A percentile compares a stretch with the other conserved stretches of the same genome.
These are phyloP conservation scores for Coelopa frigida DNA, from an alignment of 1,140 invertebrate species.

Conservation along the genomic window DNA sequence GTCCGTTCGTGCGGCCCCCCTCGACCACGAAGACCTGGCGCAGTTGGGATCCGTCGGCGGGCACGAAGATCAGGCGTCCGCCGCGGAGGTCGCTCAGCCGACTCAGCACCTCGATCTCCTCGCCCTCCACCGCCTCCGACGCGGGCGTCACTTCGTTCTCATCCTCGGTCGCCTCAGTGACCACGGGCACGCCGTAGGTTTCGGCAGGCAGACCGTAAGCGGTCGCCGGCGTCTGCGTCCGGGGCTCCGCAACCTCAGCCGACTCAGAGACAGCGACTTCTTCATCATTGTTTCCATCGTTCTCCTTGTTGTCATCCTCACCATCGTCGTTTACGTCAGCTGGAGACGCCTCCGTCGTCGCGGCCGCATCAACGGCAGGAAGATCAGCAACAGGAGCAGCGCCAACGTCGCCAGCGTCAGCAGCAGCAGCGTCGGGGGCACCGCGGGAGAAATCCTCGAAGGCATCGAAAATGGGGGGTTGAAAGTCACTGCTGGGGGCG, in stretches of 20 bases:
- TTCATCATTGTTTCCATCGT: background rate
- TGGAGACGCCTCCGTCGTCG: constrained; percentile 1
- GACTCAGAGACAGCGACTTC: background rate
- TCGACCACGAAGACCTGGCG: constrained; percentile 7
- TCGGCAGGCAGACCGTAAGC: constrained; percentile 6
- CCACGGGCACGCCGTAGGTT: constrained; percentile 9
- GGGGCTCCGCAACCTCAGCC: constrained; percentile 1
- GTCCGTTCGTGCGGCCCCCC: too few species aligned
- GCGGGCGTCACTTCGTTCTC: background rate
- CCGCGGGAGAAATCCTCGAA: constrained; percentile 29
- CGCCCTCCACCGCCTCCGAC: background rate
- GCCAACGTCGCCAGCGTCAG: constrained; percentile 15
- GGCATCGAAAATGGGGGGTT: constrained; percentile 32
- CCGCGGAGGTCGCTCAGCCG: constrained; percentile 1
- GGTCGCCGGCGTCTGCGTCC: background rate
- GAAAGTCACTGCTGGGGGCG: constrained; percentile 32
- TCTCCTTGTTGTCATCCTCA: background rate
- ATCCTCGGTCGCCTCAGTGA: background rate
- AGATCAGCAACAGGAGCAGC: constrained; percentile 40
- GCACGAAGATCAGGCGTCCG: constrained; percentile 6
- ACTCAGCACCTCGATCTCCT: constrained; percentile 5
- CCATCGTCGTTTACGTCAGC: background rate
- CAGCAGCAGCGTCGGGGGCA: constrained; percentile 15
- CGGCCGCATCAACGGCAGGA: constrained; percentile 25
- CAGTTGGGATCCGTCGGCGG: constrained; percentile 6